phyloP scores from a whole-genome alignment of 2,888 invertebrate species.

The Anaspis maculata region DNA sequence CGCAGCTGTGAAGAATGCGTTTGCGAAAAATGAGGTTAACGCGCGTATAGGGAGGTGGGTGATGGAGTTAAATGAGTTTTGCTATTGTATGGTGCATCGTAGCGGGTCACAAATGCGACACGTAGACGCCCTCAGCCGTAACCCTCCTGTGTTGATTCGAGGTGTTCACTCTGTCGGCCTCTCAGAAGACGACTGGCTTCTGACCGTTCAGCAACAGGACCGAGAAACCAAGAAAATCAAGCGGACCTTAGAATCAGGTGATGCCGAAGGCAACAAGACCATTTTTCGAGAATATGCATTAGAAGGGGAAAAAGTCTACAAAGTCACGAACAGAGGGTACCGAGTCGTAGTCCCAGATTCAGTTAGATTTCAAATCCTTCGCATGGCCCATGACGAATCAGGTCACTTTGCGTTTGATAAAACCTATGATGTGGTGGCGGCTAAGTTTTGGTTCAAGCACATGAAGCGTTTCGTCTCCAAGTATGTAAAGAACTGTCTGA shows the following conservation, averaged over 20 bases:
- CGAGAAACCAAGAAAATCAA: constrained; percentile 4
- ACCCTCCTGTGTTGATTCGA: constrained; percentile 2
- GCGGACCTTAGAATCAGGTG: constrained; percentile 2
- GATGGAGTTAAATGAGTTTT: constrained; percentile 4
- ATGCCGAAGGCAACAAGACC: constrained; percentile 6
- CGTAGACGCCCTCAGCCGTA: constrained; percentile 9
- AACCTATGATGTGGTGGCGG: constrained; percentile 10
- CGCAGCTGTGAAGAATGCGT: constrained; percentile 7
- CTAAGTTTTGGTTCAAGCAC: constrained; percentile 7
- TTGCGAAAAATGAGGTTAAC: constrained; percentile 10
- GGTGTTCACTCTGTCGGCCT: constrained; percentile 1
- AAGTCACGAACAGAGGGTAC: constrained; percentile 9
- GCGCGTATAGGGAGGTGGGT: constrained; percentile 10
- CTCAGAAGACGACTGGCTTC: constrained; percentile 11
- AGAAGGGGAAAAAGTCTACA: constrained; percentile 11
- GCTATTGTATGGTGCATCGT: constrained; percentile 4
- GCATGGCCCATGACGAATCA: constrained; percentile 20
- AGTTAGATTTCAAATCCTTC: constrained; percentile 19
- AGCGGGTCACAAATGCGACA: constrained; percentile 7
- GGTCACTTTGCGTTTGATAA: constrained; percentile 26
- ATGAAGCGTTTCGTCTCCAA: constrained; percentile 8
- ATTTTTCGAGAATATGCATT: constrained; percentile 15
- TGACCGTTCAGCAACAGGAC: constrained; percentile 9
- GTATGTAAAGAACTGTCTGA: constrained; percentile 4
- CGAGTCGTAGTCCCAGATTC: constrained; percentile 17